Evolutionary conservation across 1,140 invertebrate species (phyloP), one percentile per base, ranked within the genome.

Genomic region (Antheraea mylitta): DNA sequence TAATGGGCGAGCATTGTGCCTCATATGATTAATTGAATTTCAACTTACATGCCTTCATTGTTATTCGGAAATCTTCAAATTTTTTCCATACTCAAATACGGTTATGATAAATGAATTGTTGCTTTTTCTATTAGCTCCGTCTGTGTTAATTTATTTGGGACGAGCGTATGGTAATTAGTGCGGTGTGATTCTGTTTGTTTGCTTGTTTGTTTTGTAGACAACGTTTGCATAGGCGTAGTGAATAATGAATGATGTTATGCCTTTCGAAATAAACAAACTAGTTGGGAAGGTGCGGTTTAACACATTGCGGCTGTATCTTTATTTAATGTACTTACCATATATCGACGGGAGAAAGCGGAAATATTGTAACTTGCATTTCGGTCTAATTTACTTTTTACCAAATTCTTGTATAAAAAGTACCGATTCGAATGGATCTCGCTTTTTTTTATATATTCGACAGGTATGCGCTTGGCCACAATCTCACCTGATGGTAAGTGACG

Each of bases 1-100:
- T 90, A 88, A 90, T 86, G 86, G 86, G 80, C 80, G 68, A 83
- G 83, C 86, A 81, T 90, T 90, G 85, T 88, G 78, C 74, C 66
- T 82, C 69, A 61, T 85, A 88, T 90, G 87, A 90, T 90, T 88
- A 88, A 90, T 90, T 87, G 86, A n/a, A 84, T 87, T 77, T 73
- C 67, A 77, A 71, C 72, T 75, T 73, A 80, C 82, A 83, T 82
- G 76, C 80, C 72, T 76, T 83, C 82, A 84, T 90, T 86, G 83
- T 90, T 74, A 86, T 86, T 80, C 81, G 86, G 81, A 88, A 85
- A 83, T 85, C 80, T 78, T 86, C 74, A 53, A 79, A 77, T 78
- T 79, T 86, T 85, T 86, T 89, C 80, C 79, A 58, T 64, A 70
- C 73, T 81, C 71, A 85, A 86, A 76, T 30, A 30, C 82, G 79